These are phyloP conservation scores for Lacerta bilineata DNA, from an alignment of 2,797 vertebrate species.

Conservation along the genomic window DNA sequence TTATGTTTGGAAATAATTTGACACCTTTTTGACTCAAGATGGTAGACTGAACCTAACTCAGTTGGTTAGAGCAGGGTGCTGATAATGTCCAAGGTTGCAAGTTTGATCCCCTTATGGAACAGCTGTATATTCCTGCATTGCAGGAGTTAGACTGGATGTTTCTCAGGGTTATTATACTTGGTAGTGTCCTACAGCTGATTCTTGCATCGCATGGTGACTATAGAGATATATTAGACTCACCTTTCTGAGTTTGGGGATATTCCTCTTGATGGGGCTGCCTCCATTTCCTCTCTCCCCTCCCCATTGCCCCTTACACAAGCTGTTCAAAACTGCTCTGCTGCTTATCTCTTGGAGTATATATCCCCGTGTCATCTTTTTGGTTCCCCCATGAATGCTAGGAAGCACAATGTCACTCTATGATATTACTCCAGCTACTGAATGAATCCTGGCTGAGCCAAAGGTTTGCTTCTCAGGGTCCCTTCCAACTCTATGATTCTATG, in stretches of 20 bases:
- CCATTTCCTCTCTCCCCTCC: neutral
- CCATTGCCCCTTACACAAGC: neutral
- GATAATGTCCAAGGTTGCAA: no score
- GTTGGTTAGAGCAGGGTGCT: no score
- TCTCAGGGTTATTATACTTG: neutral
- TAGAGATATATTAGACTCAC: neutral
- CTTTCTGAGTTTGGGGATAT: neutral
- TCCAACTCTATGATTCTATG: no score
- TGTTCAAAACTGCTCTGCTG: neutral
- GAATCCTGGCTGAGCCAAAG: neutral
- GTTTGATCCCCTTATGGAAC: no score
- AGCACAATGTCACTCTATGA: neutral
- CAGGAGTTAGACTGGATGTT: no score
- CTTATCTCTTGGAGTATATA: neutral
- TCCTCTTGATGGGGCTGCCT: neutral
- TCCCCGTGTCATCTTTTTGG: neutral
- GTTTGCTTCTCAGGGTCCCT: neutral
- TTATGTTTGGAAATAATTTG: no score
- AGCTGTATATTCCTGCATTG: no score
- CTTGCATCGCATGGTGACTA: neutral
- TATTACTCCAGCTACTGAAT: neutral
- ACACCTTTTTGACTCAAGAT: no score
- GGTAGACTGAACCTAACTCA: no score
- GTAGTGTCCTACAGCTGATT: neutral
- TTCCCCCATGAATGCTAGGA: neutral